These are phyloP conservation scores for Teleopsis dalmanni DNA, from an alignment of 1,140 invertebrate genomes.

Conservation along the genomic window DNA sequence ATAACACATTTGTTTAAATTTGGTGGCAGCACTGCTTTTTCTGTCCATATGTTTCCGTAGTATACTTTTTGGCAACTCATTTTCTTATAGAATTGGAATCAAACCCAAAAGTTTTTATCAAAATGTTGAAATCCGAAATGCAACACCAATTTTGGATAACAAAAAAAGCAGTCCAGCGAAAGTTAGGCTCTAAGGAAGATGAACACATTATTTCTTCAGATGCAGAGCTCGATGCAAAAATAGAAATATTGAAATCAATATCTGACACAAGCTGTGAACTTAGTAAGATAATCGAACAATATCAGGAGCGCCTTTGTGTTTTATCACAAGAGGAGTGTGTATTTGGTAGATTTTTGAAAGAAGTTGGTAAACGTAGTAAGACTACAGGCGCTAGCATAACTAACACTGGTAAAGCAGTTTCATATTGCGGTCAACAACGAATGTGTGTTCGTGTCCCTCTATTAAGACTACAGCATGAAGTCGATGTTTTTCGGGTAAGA, in stretches of 20 bases:
- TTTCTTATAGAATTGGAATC: no score
- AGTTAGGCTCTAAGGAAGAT: slow-evolving; percentile 96
- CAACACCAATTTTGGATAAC: slow-evolving; percentile 98
- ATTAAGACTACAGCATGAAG: slow-evolving; percentile 86
- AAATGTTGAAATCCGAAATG: no score
- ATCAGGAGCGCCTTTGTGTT: slow-evolving; percentile 88
- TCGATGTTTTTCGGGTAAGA: slow-evolving; percentile 91
- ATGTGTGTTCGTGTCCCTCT: slow-evolving; percentile 79
- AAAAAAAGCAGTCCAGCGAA: slow-evolving; percentile 88
- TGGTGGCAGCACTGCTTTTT: no score
- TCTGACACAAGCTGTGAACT: slow-evolving; percentile 84
- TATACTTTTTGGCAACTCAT: no score
- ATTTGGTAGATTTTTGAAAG: slow-evolving; percentile 90
- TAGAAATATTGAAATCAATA: slow-evolving; percentile 94
- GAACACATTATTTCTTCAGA: slow-evolving; percentile 94
- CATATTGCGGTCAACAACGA: slow-evolving; percentile 91
- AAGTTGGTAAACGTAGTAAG: slow-evolving; percentile 79
- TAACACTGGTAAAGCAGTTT: slow-evolving; percentile 86
- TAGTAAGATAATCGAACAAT: slow-evolving; percentile 85
- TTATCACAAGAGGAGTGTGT: slow-evolving; percentile 93
- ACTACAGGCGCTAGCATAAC: slow-evolving; percentile 88
- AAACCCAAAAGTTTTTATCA: no score
- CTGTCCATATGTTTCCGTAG: no score
- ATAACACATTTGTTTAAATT: no score
- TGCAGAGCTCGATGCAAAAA: slow-evolving; percentile 92